These are phyloP conservation scores for Austrolebias charrua DNA, from an alignment of 2,797 vertebrate species.

Conservation along the genomic window DNA sequence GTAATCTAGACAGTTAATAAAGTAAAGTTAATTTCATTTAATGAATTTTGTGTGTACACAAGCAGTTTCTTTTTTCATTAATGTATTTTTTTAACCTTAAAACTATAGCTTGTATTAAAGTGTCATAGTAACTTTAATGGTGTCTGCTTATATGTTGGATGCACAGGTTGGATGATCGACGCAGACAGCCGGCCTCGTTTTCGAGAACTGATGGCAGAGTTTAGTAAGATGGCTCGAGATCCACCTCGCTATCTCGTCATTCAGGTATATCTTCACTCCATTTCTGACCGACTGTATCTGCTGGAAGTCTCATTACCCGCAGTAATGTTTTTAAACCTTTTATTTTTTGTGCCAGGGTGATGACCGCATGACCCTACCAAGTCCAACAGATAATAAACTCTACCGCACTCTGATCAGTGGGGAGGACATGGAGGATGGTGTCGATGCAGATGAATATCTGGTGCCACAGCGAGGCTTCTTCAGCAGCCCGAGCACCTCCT, in stretches of 20 bases:
- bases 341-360: slow-evolving; percentile 82
- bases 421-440: slow-evolving; percentile 90
- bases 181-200: slow-evolving; percentile 96
- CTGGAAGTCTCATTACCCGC: neutral
- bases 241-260: slow-evolving; percentile 96
- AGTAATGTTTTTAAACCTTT: neutral
- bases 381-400: slow-evolving; percentile 87
- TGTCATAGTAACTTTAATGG: neutral
- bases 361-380: slow-evolving; percentile 92
- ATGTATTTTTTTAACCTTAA: neutral
- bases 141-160: slow-evolving; percentile 19
- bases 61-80: no score
- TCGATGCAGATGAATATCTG: slow-evolving; percentile 95
- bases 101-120: no score
- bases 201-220: slow-evolving; percentile 91
- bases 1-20: no score
- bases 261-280: slow-evolving; percentile 81
- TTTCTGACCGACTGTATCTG: neutral
- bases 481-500: slow-evolving; percentile 90
- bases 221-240: slow-evolving; percentile 98
- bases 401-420: slow-evolving; percentile 90
- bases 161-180: slow-evolving; percentile 98
- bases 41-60: no score
- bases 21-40: no score
- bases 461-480: slow-evolving; percentile 94